Percentiles rank a stretch among this genome's conserved stretches.
phyloP scores from a whole-genome alignment of 2,888 invertebrate species.

The Capitulum mitella region DNA sequence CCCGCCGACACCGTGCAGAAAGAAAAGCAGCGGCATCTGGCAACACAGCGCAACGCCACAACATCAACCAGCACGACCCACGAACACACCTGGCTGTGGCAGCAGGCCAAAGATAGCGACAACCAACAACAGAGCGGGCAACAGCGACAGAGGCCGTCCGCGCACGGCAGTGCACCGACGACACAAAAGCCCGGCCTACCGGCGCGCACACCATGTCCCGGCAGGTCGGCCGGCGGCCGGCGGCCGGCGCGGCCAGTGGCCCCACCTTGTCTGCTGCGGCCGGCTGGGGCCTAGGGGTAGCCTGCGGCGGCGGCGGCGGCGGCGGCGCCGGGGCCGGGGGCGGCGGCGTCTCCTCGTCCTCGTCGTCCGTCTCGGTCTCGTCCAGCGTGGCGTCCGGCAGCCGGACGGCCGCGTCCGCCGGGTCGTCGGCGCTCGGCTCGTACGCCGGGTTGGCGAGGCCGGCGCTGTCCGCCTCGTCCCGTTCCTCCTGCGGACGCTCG shows the following conservation, averaged over 20 bases:
- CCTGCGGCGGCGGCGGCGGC: neutral
- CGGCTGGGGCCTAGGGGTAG: neutral
- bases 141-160: neutral
- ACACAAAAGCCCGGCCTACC: too few species aligned
- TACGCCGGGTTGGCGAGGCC: neutral
- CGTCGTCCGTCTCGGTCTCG: constrained; percentile 4
- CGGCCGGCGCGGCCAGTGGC: neutral
- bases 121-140: neutral
- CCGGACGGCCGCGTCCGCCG: neutral
- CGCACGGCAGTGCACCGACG: too few species aligned
- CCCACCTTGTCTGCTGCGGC: neutral
- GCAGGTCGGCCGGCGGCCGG: neutral
- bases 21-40: constrained; percentile 51
- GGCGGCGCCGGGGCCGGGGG: neutral
- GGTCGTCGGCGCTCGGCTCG: neutral
- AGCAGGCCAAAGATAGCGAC: neutral
- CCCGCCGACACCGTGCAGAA: constrained; percentile 61
- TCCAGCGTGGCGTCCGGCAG: constrained; percentile 7
- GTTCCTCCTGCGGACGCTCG: neutral
- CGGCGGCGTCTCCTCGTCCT: neutral
- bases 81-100: neutral
- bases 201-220: too few species aligned
- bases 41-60: neutral
- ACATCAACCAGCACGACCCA: neutral
- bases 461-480: neutral